Conservation (phyloP, 1,140 invertebrate species). For the Olivierus martensii region DNA sequence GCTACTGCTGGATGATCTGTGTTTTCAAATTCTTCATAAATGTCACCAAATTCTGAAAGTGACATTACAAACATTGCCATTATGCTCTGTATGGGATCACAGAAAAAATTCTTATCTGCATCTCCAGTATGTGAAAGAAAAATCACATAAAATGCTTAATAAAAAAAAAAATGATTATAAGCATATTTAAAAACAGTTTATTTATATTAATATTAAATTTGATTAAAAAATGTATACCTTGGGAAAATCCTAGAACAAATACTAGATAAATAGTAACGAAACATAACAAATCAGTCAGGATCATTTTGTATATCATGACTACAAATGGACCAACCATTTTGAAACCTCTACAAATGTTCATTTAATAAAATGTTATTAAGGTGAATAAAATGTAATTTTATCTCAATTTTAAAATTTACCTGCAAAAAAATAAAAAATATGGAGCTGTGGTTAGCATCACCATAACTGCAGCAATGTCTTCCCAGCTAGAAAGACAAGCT, state of each 20-base stretch:
- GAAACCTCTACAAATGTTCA: slow-evolving; percentile 70
- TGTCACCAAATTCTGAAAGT: slow-evolving; percentile 87
- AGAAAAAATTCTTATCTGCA: slow-evolving; percentile 29
- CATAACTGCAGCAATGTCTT: slow-evolving; percentile 82
- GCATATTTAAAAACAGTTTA: background rate
- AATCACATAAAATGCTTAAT: slow-evolving; percentile 73
- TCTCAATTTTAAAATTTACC: too few relatives aligned
- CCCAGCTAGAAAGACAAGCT: slow-evolving; percentile 63
- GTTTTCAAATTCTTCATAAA: slow-evolving; percentile 73
- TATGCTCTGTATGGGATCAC: slow-evolving; percentile 67
- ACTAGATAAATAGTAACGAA: slow-evolving; percentile 94
- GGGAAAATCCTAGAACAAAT: slow-evolving; percentile 94
- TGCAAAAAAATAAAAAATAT: slow-evolving; percentile 97
- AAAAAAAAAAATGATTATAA: slow-evolving; percentile 4
- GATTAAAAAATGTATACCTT: too few relatives aligned
- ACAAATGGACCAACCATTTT: slow-evolving; percentile 97
- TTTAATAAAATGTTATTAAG: too few relatives aligned
- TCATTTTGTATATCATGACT: slow-evolving; percentile 98
- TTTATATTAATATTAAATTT: background rate
- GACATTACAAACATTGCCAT: slow-evolving; percentile 98
- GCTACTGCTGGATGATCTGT: slow-evolving; percentile 77
- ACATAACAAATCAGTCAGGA: slow-evolving; percentile 83
- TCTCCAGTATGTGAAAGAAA: slow-evolving; percentile 55
- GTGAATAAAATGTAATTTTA: too few relatives aligned
- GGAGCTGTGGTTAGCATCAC: slow-evolving; percentile 90